Evolutionary conservation across 2,113 vertebrate species (phyloP).

Genomic region (Halichoeres trimaculatus): DNA sequence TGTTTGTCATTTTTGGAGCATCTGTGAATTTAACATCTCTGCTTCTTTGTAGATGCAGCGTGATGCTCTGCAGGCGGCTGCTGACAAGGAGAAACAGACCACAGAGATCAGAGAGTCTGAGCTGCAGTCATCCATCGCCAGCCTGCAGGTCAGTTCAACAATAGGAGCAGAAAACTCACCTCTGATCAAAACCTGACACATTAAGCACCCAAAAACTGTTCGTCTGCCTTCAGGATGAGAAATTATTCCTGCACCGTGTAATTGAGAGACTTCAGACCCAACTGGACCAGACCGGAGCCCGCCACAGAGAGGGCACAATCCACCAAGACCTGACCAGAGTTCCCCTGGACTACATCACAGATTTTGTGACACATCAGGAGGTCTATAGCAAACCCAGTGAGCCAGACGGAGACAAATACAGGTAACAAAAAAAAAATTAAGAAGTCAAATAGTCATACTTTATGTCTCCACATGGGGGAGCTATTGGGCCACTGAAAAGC

Average conservation of each 20-base stretch:
- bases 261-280: constrained; percentile 44
- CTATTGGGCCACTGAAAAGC: too few relatives aligned
- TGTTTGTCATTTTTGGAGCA: too few relatives aligned
- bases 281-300: constrained; percentile 77
- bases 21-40: too few relatives aligned
- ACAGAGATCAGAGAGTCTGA: constrained; percentile 19
- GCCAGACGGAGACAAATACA: constrained; percentile 76
- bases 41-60: constrained; percentile 16
- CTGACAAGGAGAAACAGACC: constrained; percentile 18
- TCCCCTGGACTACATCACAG: constrained; percentile 69
- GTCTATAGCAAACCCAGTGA: constrained; percentile 77
- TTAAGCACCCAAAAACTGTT: not conserved
- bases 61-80: constrained; percentile 23
- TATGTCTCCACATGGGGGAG: too few relatives aligned
- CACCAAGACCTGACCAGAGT: constrained; percentile 65
- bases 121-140: constrained; percentile 7
- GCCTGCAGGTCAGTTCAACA: constrained; percentile 19
- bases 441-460: too few relatives aligned
- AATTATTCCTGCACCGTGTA: not conserved
- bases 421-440: constrained; percentile 49
- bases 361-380: constrained; percentile 79
- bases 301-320: not conserved
- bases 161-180: too few relatives aligned
- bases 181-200: too few relatives aligned
- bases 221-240: constrained; percentile 35